Evolutionary conservation across 2,113 vertebrate species (phyloP), one percentile per base, ranked within the genome.

Genomic region (Ranitomeya variabilis): DNA sequence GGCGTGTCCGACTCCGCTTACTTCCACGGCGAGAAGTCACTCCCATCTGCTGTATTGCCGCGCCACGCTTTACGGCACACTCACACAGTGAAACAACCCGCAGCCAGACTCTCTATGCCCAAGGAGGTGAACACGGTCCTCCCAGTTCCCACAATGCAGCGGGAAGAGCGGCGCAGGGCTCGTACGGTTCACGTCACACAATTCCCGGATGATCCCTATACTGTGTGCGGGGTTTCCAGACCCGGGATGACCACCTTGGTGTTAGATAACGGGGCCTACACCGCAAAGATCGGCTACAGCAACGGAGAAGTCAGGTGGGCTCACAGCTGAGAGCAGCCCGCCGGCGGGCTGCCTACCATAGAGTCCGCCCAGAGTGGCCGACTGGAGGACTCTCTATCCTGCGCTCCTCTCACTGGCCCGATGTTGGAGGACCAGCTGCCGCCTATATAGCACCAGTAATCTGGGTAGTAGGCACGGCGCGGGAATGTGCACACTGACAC

Each of bases 221-320:
- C 59, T 80, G 60, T 67, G 5, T 67, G 86, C 69, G 86, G 57
- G 64, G 80, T 88, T 73, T 60, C 69, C 18, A n/a, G 78, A 55
- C 82, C 82, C 82, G 88, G 89, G 69, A 99, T 99, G 98, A 95
- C 96, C 12, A 98, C 97, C 0, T 92, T 99, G 69, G 97, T 99
- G 71, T 91, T 99, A 92, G 98, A 99, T 90, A 99, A 99, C 90
- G 98, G 98, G 84, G 98, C 98, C 14, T 97, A 97, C 80, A 96
- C 96, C 18, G 97, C 98, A 37, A 99, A 99, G 90, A 98, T 99
- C 66, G 98, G 98, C 1, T 98, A 98, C 94, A 98, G 96, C 85
- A 95, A 96, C 83, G 96, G 97, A 54, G 94, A 93, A 89, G 97
- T 97, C 90, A 97, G 97, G 98, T 99, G 90, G 91, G 91, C 69